Conservation (phyloP, 2,888 invertebrate species). For the Melolontha melolontha region DNA sequence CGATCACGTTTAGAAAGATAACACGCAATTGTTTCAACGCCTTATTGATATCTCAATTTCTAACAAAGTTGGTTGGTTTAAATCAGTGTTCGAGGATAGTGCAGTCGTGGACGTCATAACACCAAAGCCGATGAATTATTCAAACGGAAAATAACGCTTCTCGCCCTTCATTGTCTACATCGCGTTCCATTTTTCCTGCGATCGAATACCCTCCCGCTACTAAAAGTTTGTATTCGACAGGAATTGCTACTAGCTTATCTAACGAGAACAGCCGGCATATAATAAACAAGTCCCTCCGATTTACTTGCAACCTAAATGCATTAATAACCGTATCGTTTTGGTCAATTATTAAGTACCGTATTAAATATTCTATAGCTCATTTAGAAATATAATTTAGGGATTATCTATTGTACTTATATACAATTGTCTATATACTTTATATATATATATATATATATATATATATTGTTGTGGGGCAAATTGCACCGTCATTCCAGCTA, state of each 20-base stretch:
- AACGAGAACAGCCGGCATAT: slow-evolving; percentile 56
- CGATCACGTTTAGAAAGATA: slow-evolving; percentile 42
- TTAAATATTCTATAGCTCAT: not conserved
- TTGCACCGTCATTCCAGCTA: too few species aligned
- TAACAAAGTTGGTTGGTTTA: slow-evolving; percentile 44
- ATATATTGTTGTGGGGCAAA: too few species aligned
- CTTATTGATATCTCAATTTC: slow-evolving; percentile 52
- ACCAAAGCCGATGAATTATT: slow-evolving; percentile 54
- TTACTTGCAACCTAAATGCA: slow-evolving; percentile 32
- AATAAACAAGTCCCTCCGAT: slow-evolving; percentile 53
- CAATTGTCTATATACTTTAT: too few species aligned
- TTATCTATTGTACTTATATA: too few species aligned
- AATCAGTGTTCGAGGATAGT: slow-evolving; percentile 36
- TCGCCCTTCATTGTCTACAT: slow-evolving; percentile 51
- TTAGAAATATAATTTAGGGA: too few species aligned
- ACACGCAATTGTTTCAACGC: slow-evolving; percentile 51
- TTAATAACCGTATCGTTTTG: slow-evolving; percentile 34
- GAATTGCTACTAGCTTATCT: slow-evolving; percentile 57
- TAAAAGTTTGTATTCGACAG: slow-evolving; percentile 30
- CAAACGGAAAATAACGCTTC: slow-evolving; percentile 53
- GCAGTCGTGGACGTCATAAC: slow-evolving; percentile 48
- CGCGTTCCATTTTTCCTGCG: slow-evolving; percentile 56
- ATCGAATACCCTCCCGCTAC: slow-evolving; percentile 36
- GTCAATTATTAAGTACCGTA: slow-evolving; percentile 31
- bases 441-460: too few species aligned